Conservation (phyloP, 1,140 invertebrate genomes). For the Manduca sexta region DNA sequence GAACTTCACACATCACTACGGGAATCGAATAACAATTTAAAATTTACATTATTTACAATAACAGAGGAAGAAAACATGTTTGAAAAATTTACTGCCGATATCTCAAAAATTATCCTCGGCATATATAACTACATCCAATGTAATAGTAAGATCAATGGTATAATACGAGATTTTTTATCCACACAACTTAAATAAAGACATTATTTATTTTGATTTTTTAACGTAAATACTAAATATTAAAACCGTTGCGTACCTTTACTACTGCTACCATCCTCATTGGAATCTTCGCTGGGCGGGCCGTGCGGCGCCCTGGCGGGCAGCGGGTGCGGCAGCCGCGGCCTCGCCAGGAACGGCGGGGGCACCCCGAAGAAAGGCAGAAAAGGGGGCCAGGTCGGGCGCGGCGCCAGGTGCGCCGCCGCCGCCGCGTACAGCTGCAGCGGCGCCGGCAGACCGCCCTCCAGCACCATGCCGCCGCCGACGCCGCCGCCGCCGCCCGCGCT, state of each 20-base stretch:
- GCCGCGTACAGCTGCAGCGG: slow-evolving; percentile 75
- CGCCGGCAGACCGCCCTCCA: slow-evolving; percentile 71
- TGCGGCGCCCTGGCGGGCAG: slow-evolving; percentile 49
- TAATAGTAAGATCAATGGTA: too few relatives aligned
- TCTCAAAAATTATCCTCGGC: too few relatives aligned
- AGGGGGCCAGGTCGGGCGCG: slow-evolving; percentile 72
- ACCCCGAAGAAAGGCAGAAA: slow-evolving; percentile 75
- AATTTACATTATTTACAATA: too few relatives aligned
- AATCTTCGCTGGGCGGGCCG: slow-evolving; percentile 74
- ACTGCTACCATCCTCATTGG: slow-evolving; percentile 74
- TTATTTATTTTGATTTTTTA: too few relatives aligned
- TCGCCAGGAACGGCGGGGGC: slow-evolving; percentile 64
- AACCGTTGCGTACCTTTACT: slow-evolving; percentile 49
- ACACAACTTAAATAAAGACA: too few relatives aligned
- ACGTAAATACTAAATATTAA: too few relatives aligned
- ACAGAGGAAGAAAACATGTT: too few relatives aligned
- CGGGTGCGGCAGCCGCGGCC: slow-evolving; percentile 54
- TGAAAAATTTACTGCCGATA: too few relatives aligned
- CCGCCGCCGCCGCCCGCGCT: slow-evolving; percentile 19
- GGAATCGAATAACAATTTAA: too few relatives aligned
- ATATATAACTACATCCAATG: too few relatives aligned
- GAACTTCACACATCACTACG: too few relatives aligned
- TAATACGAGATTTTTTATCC: too few relatives aligned
- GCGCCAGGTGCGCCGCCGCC: slow-evolving; percentile 71
- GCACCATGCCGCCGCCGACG: slow-evolving; percentile 46